Evolutionary conservation across 2,113 vertebrate genomes (phyloP).

Genomic region (Arvicanthis niloticus): DNA sequence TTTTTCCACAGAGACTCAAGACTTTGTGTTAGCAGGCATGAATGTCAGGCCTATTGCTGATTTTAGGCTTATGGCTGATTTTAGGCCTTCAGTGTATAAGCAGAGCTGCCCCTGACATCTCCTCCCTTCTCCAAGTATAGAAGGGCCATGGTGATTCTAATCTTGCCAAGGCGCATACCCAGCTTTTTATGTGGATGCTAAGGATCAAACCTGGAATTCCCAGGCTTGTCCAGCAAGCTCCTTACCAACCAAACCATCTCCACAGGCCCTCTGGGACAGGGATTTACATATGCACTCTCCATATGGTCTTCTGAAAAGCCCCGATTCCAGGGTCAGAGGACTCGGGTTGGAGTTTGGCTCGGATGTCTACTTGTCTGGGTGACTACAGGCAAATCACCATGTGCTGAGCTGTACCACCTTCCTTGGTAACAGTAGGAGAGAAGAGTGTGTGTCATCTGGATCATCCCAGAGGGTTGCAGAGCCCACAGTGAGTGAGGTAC

Average conservation of each 20-base stretch:
- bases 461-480: background rate
- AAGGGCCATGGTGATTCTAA: no score
- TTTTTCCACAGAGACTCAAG: no score
- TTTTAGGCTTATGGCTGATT: no score
- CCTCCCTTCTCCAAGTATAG: no score
- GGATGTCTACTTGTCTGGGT: background rate
- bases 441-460: rapidly evolving
- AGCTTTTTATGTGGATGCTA: background rate
- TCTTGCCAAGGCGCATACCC: no score
- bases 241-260: background rate
- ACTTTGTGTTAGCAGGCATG: no score
- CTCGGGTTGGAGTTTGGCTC: background rate
- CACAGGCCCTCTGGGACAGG: background rate
- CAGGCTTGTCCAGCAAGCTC: background rate
- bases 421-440: background rate
- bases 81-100: no score
- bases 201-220: background rate
- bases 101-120: no score
- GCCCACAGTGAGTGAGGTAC: background rate
- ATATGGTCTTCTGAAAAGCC: background rate
- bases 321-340: background rate
- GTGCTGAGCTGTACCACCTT: background rate
- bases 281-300: background rate
- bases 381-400: background rate
- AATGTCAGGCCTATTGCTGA: no score